These are phyloP conservation scores for Xenopus laevis DNA, from an alignment of 2,113 vertebrate species.

Conservation along the genomic window DNA sequence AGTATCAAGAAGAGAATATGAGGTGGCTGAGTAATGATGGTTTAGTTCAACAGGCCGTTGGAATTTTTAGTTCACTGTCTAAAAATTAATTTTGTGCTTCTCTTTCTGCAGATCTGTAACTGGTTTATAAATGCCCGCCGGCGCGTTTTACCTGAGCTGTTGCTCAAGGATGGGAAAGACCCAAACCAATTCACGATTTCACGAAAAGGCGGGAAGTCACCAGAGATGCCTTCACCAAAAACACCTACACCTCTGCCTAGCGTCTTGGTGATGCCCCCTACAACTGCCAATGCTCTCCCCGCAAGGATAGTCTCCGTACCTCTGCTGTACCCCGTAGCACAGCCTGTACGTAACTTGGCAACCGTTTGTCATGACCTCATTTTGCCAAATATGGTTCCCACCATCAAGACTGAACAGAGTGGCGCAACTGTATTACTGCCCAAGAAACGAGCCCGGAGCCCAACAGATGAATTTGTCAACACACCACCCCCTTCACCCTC, in stretches of 20 bases:
- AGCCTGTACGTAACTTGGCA: constrained; percentile 63
- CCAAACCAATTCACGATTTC: constrained; percentile 93
- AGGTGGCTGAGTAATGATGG: too few species aligned
- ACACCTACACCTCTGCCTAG: constrained; percentile 48
- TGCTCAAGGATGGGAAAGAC: constrained; percentile 91
- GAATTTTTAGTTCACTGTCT: too few species aligned
- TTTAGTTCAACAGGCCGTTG: too few species aligned
- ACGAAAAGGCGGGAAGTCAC: constrained; percentile 73
- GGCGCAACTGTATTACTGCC: constrained; percentile 45
- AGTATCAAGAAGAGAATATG: too few species aligned
- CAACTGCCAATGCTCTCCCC: constrained; percentile 46
- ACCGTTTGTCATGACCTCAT: constrained; percentile 44
- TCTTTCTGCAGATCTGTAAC: constrained; percentile 83
- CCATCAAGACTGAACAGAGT: constrained; percentile 53
- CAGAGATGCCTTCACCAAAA: constrained; percentile 49
- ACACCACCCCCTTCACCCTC: constrained; percentile 76
- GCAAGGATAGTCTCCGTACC: constrained; percentile 43
- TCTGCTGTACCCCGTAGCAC: constrained; percentile 54
- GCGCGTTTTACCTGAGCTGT: constrained; percentile 87
- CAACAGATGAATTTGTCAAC: constrained; percentile 79
- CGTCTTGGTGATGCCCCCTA: constrained; percentile 60
- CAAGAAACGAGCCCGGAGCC: constrained; percentile 65
- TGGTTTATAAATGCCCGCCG: constrained; percentile 97
- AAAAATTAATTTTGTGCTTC: too few species aligned
- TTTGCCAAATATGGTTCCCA: constrained; percentile 36